These are phyloP conservation scores for Emydocephalus ijimae DNA, from an alignment of 2,113 vertebrate species.

Conservation along the genomic window DNA sequence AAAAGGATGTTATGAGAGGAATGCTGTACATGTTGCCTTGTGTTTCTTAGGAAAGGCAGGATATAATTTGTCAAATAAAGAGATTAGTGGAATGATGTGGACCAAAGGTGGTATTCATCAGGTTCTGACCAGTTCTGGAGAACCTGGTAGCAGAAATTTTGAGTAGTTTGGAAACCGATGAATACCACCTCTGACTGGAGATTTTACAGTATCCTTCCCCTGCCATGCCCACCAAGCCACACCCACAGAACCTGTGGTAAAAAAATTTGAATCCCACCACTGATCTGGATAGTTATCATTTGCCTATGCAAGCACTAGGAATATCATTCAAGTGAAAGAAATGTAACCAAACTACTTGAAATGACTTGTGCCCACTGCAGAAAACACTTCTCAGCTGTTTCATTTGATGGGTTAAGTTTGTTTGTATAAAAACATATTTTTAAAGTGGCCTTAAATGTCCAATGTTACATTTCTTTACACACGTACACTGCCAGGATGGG, in stretches of 20 bases:
- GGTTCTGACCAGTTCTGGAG: too few relatives aligned
- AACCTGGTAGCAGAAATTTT: too few relatives aligned
- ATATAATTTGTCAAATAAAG: neutral
- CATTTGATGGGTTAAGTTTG: neutral
- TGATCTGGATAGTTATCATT: neutral
- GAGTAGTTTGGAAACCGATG: too few relatives aligned
- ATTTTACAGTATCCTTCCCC: too few relatives aligned
- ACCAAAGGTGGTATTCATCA: too few relatives aligned
- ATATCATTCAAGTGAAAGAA: neutral
- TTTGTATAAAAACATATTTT: neutral
- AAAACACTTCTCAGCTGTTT: neutral
- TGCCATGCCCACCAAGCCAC: too few relatives aligned
- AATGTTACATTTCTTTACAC: neutral
- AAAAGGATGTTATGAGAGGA: neutral
- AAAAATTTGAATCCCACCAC: too few relatives aligned
- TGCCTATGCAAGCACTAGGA: neutral
- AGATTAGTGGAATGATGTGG: neutral
- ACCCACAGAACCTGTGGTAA: too few relatives aligned
- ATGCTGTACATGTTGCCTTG: neutral
- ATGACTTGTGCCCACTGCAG: neutral
- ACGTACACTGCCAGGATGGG: too few relatives aligned
- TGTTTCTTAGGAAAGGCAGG: neutral
- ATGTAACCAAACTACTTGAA: neutral
- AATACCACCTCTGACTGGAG: too few relatives aligned
- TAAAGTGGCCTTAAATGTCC: neutral